phyloP scores from a whole-genome alignment of 2,113 vertebrate genomes.

The Centropus unirufus region DNA sequence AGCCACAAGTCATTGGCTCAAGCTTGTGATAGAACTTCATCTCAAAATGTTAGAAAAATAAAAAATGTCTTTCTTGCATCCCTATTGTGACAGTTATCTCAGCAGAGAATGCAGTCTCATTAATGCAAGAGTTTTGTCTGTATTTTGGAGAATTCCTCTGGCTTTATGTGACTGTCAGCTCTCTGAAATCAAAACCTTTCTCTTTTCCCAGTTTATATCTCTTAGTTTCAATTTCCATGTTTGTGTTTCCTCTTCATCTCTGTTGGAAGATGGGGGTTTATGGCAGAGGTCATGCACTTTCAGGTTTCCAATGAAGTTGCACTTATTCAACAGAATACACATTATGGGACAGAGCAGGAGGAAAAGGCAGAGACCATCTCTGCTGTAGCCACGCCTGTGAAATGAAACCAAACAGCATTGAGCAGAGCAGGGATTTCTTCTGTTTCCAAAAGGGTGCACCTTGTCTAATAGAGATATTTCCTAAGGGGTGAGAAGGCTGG shows the following conservation, averaged over 20 bases:
- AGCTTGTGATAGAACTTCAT: neutral
- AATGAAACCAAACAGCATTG: neutral
- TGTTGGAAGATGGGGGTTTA: accelerated
- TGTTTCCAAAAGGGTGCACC: neutral
- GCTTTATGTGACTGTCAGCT: neutral
- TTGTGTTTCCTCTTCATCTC: accelerated
- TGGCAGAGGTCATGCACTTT: accelerated
- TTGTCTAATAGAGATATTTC: conserved; percentile 47
- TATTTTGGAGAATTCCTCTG: neutral
- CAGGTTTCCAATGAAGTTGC: neutral
- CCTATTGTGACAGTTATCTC: neutral
- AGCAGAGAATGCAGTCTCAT: neutral
- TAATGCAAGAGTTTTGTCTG: neutral
- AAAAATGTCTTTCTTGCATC: neutral
- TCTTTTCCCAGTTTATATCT: accelerated
- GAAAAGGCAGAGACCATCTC: neutral
- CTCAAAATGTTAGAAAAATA: neutral
- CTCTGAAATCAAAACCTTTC: neutral
- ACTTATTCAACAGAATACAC: neutral
- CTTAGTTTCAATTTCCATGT: neutral
- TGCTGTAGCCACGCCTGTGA: neutral
- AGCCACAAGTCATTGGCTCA: neutral
- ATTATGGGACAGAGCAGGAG: accelerated
- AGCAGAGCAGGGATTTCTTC: neutral
- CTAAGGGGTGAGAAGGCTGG: neutral